A percentile compares a stretch with the other conserved stretches of the same genome.
Conservation (phyloP, 1,140 invertebrate species). For the Octopus sinensis region DNA sequence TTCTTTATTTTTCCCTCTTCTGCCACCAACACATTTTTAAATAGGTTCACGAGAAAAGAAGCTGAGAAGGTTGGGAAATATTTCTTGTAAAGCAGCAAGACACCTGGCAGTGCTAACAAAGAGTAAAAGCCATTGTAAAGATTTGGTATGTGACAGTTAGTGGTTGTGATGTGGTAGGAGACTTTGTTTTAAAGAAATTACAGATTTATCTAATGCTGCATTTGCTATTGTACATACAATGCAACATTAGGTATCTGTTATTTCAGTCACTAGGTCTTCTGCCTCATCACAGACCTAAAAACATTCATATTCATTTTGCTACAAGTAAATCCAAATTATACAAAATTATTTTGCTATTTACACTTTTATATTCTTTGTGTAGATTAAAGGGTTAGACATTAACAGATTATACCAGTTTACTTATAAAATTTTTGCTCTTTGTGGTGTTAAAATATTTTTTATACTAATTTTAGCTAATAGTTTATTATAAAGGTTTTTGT, state of each 20-base stretch:
- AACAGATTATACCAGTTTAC: too few relatives aligned
- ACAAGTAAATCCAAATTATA: neutral
- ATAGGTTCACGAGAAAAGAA: conserved; percentile 7
- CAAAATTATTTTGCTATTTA: neutral
- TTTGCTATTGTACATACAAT: neutral
- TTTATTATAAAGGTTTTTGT: too few relatives aligned
- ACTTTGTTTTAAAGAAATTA: neutral
- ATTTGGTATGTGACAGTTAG: conserved; percentile 8
- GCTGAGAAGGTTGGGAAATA: conserved; percentile 1
- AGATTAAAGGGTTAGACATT: too few relatives aligned
- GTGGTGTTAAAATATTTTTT: too few relatives aligned
- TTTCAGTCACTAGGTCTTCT: neutral
- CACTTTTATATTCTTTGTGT: too few relatives aligned
- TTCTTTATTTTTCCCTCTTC: neutral
- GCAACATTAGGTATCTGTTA: neutral
- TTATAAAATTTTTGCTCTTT: too few relatives aligned
- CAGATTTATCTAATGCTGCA: too few relatives aligned
- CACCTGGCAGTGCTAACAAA: conserved; percentile 6
- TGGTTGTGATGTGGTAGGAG: conserved; percentile 5
- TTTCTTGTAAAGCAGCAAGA: conserved; percentile 10
- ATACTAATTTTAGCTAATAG: too few relatives aligned
- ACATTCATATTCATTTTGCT: conserved; percentile 6
- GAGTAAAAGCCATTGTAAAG: neutral
- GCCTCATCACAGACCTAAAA: conserved; percentile 2
- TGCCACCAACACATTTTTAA: neutral